phyloP scores from a whole-genome alignment of 2,797 vertebrate species.

The Adrianichthys oophorus region DNA sequence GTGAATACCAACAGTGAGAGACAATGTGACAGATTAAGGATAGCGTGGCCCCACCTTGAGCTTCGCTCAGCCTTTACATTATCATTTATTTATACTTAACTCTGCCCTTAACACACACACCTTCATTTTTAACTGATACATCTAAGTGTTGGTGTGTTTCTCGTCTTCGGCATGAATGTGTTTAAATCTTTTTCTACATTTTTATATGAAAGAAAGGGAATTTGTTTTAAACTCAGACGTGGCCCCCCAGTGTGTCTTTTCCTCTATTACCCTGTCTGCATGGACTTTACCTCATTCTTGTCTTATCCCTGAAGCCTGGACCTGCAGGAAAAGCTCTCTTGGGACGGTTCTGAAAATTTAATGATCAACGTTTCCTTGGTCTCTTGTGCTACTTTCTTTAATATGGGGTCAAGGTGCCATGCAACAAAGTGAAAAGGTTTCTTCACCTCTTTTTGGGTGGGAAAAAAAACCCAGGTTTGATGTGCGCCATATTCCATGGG shows the following conservation, averaged over 20 bases:
- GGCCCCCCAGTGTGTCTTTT: slow-evolving; percentile 22
- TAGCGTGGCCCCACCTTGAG: slow-evolving; percentile 20
- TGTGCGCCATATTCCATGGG: slow-evolving; percentile 69
- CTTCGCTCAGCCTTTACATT: slow-evolving; percentile 44
- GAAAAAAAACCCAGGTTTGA: slow-evolving; percentile 62
- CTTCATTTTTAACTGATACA: slow-evolving; percentile 7
- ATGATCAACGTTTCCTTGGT: slow-evolving; percentile 63
- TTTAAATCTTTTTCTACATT: slow-evolving; percentile 18
- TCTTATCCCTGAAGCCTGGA: slow-evolving; percentile 46
- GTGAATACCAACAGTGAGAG: slow-evolving; percentile 74
- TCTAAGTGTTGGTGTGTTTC: slow-evolving; percentile 11
- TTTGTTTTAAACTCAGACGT: slow-evolving; percentile 32
- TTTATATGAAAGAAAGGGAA: slow-evolving; percentile 8
- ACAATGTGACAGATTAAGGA: slow-evolving; percentile 36
- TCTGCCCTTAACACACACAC: slow-evolving; percentile 13
- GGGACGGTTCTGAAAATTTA: slow-evolving; percentile 79
- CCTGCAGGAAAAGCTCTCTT: slow-evolving; percentile 47
- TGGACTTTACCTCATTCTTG: slow-evolving; percentile 29
- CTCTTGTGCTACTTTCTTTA: slow-evolving; percentile 71
- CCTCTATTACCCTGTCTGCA: slow-evolving; percentile 28
- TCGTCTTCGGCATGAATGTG: not conserved
- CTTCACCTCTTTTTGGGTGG: slow-evolving; percentile 71
- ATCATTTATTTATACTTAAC: slow-evolving; percentile 38
- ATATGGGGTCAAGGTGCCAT: slow-evolving; percentile 77
- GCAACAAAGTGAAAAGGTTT: slow-evolving; percentile 74